A percentile compares a stretch with the other conserved stretches of the same genome.
Evolutionary conservation across 2,888 invertebrate genomes (phyloP).

Genomic region (Lepidocyrtoides sp.): DNA sequence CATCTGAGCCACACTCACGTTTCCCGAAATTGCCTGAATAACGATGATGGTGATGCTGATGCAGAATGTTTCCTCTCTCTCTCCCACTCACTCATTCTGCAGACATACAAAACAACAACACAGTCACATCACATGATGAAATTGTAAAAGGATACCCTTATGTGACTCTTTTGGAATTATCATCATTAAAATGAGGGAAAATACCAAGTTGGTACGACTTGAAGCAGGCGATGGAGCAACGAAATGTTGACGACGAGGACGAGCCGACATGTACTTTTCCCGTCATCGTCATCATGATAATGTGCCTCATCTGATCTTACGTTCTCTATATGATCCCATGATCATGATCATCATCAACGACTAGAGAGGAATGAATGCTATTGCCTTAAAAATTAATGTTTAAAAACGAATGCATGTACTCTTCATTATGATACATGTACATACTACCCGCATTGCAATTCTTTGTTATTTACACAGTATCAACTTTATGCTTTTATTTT

Average conservation of each 20-base stretch:
- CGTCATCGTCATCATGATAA: constrained; percentile 37
- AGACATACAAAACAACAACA: constrained; percentile 39
- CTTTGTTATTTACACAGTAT: background rate
- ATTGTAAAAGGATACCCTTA: constrained; percentile 68
- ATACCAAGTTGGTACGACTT: constrained; percentile 6
- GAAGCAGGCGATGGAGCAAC: background rate
- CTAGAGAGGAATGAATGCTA: too few relatives aligned
- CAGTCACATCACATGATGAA: constrained; percentile 33
- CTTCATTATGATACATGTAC: background rate
- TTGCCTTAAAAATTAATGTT: background rate
- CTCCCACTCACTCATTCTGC: constrained; percentile 6
- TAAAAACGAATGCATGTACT: background rate
- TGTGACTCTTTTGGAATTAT: constrained; percentile 72
- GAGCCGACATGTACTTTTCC: constrained; percentile 23
- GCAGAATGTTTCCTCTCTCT: constrained; percentile 30
- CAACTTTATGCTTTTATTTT: too few relatives aligned
- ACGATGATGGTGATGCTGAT: constrained; percentile 60
- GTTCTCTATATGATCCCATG: background rate
- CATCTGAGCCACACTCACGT: constrained; percentile 70
- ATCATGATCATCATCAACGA: background rate
- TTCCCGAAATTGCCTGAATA: constrained; percentile 59
- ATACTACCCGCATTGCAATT: background rate
- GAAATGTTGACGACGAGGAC: background rate
- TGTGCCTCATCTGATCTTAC: constrained; percentile 59
- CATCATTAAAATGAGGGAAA: constrained; percentile 72